Evolutionary conservation across 2,113 vertebrate genomes (phyloP), one percentile per base, ranked within the genome.

Genomic region (Ibidorhyncha struthersii): DNA sequence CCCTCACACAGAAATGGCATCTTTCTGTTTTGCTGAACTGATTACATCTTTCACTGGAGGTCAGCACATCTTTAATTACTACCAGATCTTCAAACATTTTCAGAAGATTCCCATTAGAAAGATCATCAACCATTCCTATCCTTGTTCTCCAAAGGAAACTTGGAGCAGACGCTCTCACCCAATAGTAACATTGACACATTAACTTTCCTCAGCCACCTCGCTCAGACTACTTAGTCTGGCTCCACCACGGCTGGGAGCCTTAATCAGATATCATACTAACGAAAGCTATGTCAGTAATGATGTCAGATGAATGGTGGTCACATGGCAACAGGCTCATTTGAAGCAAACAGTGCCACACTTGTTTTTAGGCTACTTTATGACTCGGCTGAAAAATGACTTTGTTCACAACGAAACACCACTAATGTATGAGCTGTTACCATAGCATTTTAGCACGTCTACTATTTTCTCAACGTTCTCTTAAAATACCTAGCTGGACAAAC

Each of bases 381-480:
- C 96, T 97, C 61, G 93, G 56, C 89, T 98, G 97, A 98, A 98
- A 98, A 98, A 98, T 98, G 69, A 97, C 97, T 98, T 97, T 97
- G 96, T 98, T 98, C 96, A 91, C 95, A 94, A 89, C 18, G 91
- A 97, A 98, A 98, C 94, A 90, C 94, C 81, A 79, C 83, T 98
- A 97, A 98, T 66, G 90, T 96, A 98, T 94, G 97, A 98, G 96
- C 97, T 98, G 97, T 96, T 98, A 91, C 82, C 30, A 2, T 70
- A 78, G 79, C 77, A 97, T 94, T 98, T 98, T 97, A 97, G 88
- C 94, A 95, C 58, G 23, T 95, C 73, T 96, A 17, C 80, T 94
- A 10, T 93, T 88, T 88, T 96, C 89, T 83, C 76, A 89, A 38
- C 61, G 47, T 97, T 95, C 84, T 96, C 96, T 94, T 94, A 90